phyloP scores from a whole-genome alignment of 1,140 invertebrate species.

The Centruroides sculpturatus region DNA sequence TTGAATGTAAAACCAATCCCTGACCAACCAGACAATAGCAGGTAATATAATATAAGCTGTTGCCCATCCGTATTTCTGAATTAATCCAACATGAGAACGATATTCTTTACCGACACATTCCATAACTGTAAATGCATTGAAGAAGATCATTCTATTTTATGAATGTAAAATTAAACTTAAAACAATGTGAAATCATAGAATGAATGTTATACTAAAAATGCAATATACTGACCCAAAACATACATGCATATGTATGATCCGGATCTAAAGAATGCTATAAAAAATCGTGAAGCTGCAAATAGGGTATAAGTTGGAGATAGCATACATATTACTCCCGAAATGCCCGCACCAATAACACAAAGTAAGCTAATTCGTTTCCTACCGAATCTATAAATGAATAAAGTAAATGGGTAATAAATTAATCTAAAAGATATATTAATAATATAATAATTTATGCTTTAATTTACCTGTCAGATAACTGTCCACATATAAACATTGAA shows the following conservation, averaged over 20 bases:
- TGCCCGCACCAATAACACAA: no score
- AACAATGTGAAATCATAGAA: background rate
- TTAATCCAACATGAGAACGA: conserved; percentile 56
- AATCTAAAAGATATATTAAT: no score
- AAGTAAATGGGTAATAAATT: no score
- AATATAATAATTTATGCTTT: no score
- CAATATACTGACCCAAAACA: background rate
- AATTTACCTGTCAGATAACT: conserved; percentile 49
- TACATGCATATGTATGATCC: background rate
- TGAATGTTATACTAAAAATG: background rate
- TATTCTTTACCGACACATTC: conserved; percentile 70
- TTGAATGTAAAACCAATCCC: conserved; percentile 57
- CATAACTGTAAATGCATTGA: conserved; percentile 40
- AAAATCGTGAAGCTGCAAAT: background rate
- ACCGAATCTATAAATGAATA: no score
- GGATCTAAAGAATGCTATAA: background rate
- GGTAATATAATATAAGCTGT: conserved; percentile 53
- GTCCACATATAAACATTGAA: conserved; percentile 61
- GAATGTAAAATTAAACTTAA: background rate
- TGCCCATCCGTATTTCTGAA: conserved; percentile 62
- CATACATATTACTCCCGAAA: no score
- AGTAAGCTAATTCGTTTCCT: no score
- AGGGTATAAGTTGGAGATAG: no score
- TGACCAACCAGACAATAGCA: conserved; percentile 51
- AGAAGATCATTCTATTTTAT: background rate